Evolutionary conservation across 2,113 vertebrate genomes (phyloP).

Genomic region (Chionodraco myersi): DNA sequence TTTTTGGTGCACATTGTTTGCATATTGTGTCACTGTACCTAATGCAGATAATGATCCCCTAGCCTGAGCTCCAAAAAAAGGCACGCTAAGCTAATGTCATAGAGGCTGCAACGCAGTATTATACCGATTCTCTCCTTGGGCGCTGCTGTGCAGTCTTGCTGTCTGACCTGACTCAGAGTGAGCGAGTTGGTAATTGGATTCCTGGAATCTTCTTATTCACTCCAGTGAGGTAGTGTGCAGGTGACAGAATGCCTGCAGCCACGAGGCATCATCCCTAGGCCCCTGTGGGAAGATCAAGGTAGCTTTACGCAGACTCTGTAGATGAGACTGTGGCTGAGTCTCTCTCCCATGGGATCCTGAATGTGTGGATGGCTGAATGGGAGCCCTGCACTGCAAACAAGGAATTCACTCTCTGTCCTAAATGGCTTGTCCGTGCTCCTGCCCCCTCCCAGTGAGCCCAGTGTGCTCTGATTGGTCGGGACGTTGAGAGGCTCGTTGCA

Average conservation of each 20-base stretch:
- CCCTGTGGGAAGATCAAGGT: slow-evolving; percentile 74
- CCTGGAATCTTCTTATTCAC: slow-evolving; percentile 79
- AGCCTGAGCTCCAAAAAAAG: slow-evolving; percentile 16
- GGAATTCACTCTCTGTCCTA: too few species aligned
- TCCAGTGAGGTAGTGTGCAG: slow-evolving; percentile 65
- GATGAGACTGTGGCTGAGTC: slow-evolving; percentile 62
- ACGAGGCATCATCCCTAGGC: slow-evolving; percentile 57
- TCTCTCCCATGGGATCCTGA: slow-evolving; percentile 43
- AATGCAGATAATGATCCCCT: slow-evolving; percentile 53
- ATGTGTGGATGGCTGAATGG: slow-evolving; percentile 48
- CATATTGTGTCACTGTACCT: slow-evolving; percentile 50
- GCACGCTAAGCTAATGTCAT: slow-evolving; percentile 38
- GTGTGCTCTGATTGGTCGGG: too few species aligned
- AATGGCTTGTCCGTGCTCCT: too few species aligned
- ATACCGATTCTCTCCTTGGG: slow-evolving; percentile 37
- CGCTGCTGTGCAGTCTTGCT: slow-evolving; percentile 52
- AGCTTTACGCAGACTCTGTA: slow-evolving; percentile 62
- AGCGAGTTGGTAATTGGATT: slow-evolving; percentile 78
- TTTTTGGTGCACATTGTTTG: slow-evolving; percentile 40
- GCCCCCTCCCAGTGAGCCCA: too few species aligned
- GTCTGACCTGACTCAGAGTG: slow-evolving; percentile 62
- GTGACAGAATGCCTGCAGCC: slow-evolving; percentile 75
- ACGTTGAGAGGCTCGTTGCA: too few species aligned
- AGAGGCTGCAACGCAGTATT: slow-evolving; percentile 23
- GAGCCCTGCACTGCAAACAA: neutral